A percentile compares a stretch with the other conserved stretches of the same genome.
These are phyloP conservation scores for Ploceus nigricollis DNA, from an alignment of 2,113 vertebrate genomes.

Conservation along the genomic window DNA sequence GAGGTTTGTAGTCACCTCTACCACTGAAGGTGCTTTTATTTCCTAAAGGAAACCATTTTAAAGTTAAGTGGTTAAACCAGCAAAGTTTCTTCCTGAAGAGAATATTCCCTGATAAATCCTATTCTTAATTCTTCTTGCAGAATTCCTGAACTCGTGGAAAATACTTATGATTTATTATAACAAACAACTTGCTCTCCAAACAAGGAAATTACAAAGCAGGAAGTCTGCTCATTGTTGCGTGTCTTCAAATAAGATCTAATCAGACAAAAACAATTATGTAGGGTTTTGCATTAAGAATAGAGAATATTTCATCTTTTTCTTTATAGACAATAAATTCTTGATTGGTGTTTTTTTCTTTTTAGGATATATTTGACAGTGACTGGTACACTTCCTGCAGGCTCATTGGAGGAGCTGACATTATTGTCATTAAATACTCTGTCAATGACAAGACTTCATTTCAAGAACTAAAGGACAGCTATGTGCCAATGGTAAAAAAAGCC, in stretches of 20 bases:
- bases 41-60: neutral
- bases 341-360: neutral
- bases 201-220: neutral
- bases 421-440: slow-evolving; percentile 94
- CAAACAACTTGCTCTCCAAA: neutral
- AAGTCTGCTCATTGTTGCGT: neutral
- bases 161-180: neutral
- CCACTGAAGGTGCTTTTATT: neutral
- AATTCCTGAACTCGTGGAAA: neutral
- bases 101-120: neutral
- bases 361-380: slow-evolving; percentile 93
- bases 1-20: no score
- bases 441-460: slow-evolving; percentile 93
- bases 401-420: slow-evolving; percentile 88
- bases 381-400: slow-evolving; percentile 88
- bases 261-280: neutral
- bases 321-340: neutral
- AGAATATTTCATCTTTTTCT: neutral
- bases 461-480: slow-evolving; percentile 87
- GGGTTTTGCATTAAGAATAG: neutral
- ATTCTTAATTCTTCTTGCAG: neutral
- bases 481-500: slow-evolving; percentile 89
- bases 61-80: neutral
- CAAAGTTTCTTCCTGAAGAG: neutral
- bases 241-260: neutral